A percentile compares a stretch with the other conserved stretches of the same genome.
Conservation (phyloP, 2,888 invertebrate species). For the Orthosia gracilis region DNA sequence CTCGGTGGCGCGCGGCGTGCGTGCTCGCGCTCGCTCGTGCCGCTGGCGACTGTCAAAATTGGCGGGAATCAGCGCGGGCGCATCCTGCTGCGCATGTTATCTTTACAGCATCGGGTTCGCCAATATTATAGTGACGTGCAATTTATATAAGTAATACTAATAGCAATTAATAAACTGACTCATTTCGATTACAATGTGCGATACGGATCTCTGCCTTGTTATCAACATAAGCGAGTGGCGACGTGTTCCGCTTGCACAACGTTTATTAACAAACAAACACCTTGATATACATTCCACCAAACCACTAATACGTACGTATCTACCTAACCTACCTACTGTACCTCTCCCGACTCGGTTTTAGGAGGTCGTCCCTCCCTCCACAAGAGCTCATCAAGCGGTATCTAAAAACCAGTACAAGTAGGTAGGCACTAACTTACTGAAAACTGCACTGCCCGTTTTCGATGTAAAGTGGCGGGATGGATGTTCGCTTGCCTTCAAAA, state of each 20-base stretch:
- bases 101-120: constrained; percentile 9
- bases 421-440: background rate
- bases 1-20: constrained; percentile 43
- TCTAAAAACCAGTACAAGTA: background rate
- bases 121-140: background rate
- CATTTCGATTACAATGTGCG: background rate
- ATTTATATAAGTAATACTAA: background rate
- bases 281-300: background rate
- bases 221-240: background rate
- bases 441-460: background rate
- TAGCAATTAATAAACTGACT: background rate
- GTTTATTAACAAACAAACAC: background rate
- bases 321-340: background rate
- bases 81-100: constrained; percentile 31
- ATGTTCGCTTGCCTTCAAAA: background rate
- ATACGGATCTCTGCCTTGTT: background rate
- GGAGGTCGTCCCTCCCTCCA: too few species aligned
- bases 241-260: background rate
- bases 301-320: too few species aligned
- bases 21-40: constrained; percentile 69
- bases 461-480: background rate
- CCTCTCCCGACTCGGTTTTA: too few species aligned
- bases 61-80: constrained; percentile 74
- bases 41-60: constrained; percentile 76
- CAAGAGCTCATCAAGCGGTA: background rate